A percentile compares a stretch with the other conserved stretches of the same genome.
These are phyloP conservation scores for Horisme vitalbata DNA, from an alignment of 2,888 invertebrate genomes.

Conservation along the genomic window DNA sequence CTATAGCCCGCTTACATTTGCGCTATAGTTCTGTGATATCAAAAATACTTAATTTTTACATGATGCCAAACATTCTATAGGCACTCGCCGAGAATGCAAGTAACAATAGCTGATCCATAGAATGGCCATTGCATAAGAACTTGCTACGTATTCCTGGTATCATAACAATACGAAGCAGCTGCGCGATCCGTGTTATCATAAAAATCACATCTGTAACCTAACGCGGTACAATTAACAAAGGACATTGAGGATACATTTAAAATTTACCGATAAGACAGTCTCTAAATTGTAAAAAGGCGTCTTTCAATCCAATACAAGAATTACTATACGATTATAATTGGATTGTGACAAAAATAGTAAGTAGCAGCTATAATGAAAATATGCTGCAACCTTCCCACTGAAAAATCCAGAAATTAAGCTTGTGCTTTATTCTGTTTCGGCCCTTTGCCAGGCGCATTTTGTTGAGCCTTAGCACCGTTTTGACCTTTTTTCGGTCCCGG, in stretches of 20 bases:
- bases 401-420: slow-evolving; percentile 5
- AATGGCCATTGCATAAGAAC: not conserved
- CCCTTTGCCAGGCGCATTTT: slow-evolving; percentile 24
- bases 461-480: slow-evolving; percentile 28
- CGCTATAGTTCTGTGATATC: too few relatives aligned
- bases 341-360: not conserved
- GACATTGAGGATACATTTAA: slow-evolving; percentile 3
- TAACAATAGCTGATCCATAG: not conserved
- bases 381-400: not conserved
- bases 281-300: too few relatives aligned
- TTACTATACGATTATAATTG: not conserved
- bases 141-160: slow-evolving; percentile 1
- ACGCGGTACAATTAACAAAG: slow-evolving; percentile 14
- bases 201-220: slow-evolving; percentile 27
- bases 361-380: not conserved
- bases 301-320: not conserved
- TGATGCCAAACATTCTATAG: not conserved
- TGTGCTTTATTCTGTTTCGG: slow-evolving; percentile 22
- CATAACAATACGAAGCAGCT: slow-evolving; percentile 19
- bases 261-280: too few relatives aligned
- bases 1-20: too few relatives aligned
- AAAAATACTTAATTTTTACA: too few relatives aligned
- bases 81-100: slow-evolving; percentile 3
- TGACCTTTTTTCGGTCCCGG: slow-evolving; percentile 27
- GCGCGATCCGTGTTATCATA: slow-evolving; percentile 24